Percentiles rank a stretch among this genome's conserved stretches.
These are phyloP conservation scores for Phoxinus phoxinus DNA, from an alignment of 2,113 vertebrate genomes.

Conservation along the genomic window DNA sequence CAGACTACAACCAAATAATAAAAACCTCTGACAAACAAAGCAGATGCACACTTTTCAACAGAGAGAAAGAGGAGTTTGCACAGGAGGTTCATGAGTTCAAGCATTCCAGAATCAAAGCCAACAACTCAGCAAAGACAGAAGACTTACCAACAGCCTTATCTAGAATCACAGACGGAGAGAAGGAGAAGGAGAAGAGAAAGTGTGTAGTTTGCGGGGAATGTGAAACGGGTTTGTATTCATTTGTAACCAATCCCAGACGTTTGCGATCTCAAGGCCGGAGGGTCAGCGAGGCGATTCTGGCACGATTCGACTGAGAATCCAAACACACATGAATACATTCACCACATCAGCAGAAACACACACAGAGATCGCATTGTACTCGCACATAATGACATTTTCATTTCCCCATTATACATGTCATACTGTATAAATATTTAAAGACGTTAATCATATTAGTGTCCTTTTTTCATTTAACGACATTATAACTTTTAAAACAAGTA, in stretches of 20 bases:
- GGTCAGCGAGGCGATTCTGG: slow-evolving; percentile 1
- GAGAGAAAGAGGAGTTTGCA: slow-evolving; percentile 33
- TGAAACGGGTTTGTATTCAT: slow-evolving; percentile 37
- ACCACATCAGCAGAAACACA: neutral
- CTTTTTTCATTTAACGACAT: neutral
- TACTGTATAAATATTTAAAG: neutral
- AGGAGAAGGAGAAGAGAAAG: slow-evolving; percentile 19
- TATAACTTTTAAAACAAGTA: neutral
- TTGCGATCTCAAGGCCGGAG: neutral
- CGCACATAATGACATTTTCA: neutral
- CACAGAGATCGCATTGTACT: neutral
- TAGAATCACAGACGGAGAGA: slow-evolving; percentile 36
- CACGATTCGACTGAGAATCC: neutral
- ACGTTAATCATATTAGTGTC: neutral
- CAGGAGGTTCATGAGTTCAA: slow-evolving; percentile 45
- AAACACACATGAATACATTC: neutral
- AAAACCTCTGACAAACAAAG: neutral
- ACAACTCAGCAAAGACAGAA: slow-evolving; percentile 44
- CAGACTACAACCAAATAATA: neutral
- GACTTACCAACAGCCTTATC: slow-evolving; percentile 30
- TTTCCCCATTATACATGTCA: neutral
- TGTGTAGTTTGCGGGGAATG: neutral
- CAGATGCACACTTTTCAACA: neutral
- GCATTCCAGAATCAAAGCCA: slow-evolving; percentile 48
- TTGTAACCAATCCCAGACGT: neutral